These are phyloP conservation scores for Kuschelorhynchus macadamiae DNA, from an alignment of 2,888 invertebrate genomes.

Conservation along the genomic window DNA sequence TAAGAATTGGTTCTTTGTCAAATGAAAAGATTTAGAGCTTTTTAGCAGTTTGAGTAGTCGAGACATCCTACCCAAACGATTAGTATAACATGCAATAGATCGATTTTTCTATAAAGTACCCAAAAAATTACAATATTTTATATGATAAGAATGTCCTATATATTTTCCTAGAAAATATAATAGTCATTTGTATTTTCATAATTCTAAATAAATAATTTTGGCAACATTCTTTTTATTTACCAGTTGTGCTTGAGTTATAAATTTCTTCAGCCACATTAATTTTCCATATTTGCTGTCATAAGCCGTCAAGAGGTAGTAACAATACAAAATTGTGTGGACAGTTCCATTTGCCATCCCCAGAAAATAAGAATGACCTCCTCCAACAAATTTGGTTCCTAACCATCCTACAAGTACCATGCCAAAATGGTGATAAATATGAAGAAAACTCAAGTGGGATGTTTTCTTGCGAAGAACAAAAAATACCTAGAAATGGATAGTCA, in stretches of 20 bases:
- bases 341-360: slow-evolving; percentile 78
- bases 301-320: slow-evolving; percentile 84
- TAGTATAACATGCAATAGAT: too few species aligned
- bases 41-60: too few species aligned
- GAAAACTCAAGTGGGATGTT: slow-evolving; percentile 83
- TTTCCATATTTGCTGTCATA: slow-evolving; percentile 78
- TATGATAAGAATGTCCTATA: too few species aligned
- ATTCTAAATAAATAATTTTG: too few species aligned
- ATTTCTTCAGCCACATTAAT: slow-evolving; percentile 84
- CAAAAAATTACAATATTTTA: too few species aligned
- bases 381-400: slow-evolving; percentile 74
- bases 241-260: slow-evolving; percentile 88
- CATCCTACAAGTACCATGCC: slow-evolving; percentile 83
- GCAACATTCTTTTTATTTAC: too few species aligned
- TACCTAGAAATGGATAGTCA: slow-evolving; percentile 73
- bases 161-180: too few species aligned
- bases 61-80: too few species aligned
- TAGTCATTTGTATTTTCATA: too few species aligned
- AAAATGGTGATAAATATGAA: slow-evolving; percentile 90
- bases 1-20: too few species aligned
- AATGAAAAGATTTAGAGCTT: too few species aligned
- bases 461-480: slow-evolving; percentile 90
- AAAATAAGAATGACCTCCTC: slow-evolving; percentile 77
- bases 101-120: too few species aligned
- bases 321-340: slow-evolving; percentile 87